Evolutionary conservation across 2,888 invertebrate genomes (phyloP).

Genomic region (Nephrotoma guestfalica): DNA sequence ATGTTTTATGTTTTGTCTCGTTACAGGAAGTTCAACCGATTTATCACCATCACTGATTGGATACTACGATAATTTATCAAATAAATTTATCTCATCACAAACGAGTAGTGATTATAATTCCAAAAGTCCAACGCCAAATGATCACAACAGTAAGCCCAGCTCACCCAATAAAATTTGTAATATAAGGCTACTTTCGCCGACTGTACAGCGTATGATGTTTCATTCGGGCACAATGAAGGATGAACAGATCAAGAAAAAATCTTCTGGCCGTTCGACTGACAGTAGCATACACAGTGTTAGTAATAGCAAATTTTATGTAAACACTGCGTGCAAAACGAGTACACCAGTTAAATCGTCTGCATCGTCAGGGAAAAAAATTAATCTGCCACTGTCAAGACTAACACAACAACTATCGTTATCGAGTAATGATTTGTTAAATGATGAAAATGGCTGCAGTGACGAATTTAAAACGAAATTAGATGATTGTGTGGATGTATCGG

Average conservation of each 20-base stretch:
- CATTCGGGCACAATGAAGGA: slow-evolving; percentile 33
- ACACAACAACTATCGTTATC: slow-evolving; percentile 29
- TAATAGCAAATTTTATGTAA: slow-evolving; percentile 7
- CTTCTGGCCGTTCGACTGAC: slow-evolving; percentile 12
- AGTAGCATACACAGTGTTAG: slow-evolving; percentile 5
- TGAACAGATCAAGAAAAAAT: slow-evolving; percentile 21
- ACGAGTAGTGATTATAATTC: neutral
- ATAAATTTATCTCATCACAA: neutral
- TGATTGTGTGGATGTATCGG: neutral
- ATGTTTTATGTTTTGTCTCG: slow-evolving; percentile 16
- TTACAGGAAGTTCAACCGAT: slow-evolving; percentile 74
- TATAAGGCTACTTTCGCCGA: slow-evolving; percentile 32
- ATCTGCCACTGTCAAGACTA: slow-evolving; percentile 27
- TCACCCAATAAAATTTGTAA: neutral
- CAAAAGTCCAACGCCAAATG: neutral
- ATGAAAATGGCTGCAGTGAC: neutral
- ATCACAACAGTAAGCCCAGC: neutral
- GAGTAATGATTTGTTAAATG: slow-evolving; percentile 20
- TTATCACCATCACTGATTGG: slow-evolving; percentile 73
- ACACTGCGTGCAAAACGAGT: slow-evolving; percentile 14
- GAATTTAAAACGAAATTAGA: neutral
- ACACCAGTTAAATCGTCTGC: neutral
- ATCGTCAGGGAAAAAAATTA: slow-evolving; percentile 17
- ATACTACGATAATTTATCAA: slow-evolving; percentile 64
- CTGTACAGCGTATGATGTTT: slow-evolving; percentile 39